phyloP scores from a whole-genome alignment of 2,888 invertebrate species.

The Criorhina ranunculi region DNA sequence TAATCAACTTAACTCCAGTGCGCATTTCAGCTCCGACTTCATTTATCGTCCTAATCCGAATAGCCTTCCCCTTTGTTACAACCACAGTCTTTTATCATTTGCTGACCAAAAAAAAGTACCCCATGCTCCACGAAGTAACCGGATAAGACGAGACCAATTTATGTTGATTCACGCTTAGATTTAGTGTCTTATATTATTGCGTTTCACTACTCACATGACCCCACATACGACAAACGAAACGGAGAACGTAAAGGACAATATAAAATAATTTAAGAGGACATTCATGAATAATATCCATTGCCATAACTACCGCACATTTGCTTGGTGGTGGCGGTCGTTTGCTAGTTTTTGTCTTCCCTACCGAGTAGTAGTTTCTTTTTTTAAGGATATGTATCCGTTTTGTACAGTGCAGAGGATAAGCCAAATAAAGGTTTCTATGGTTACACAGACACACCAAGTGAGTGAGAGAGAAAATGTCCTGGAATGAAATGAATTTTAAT shows the following conservation, averaged over 20 bases:
- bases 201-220: constrained; percentile 35
- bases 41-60: constrained; percentile 33
- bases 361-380: not conserved
- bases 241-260: constrained; percentile 63
- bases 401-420: constrained; percentile 17
- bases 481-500: constrained; percentile 75
- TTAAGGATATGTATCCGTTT: constrained; percentile 24
- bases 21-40: constrained; percentile 54
- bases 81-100: constrained; percentile 46
- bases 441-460: not conserved
- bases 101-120: not conserved
- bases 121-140: constrained; percentile 14
- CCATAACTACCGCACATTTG: constrained; percentile 62
- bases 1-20: constrained; percentile 30
- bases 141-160: constrained; percentile 73
- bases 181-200: constrained; percentile 73
- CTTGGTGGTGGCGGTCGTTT: constrained; percentile 16
- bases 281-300: constrained; percentile 72
- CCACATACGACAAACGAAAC: constrained; percentile 31
- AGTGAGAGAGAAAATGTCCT: constrained; percentile 39
- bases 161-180: constrained; percentile 74
- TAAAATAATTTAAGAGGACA: constrained; percentile 76
- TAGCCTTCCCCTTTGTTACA: constrained; percentile 1
- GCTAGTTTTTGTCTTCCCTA: constrained; percentile 48
- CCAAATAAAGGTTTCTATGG: constrained; percentile 33